Conservation (phyloP, 2,113 vertebrate species). For the Steatornis caripensis region DNA sequence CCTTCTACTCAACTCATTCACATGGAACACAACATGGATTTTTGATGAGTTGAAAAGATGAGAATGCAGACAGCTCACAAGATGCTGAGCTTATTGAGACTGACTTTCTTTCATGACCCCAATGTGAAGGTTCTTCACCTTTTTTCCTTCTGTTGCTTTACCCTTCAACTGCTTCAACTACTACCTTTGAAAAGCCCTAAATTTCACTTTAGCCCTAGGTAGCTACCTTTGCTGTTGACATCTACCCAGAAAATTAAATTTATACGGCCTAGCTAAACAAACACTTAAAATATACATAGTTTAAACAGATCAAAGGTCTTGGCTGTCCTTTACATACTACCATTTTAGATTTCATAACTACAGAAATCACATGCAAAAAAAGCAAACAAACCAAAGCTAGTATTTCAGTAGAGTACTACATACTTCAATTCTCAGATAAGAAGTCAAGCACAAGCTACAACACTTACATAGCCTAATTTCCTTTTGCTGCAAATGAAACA, state of each 20-base stretch:
- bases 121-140: not conserved
- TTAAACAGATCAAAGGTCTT: not conserved
- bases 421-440: not conserved
- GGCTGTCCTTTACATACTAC: not conserved
- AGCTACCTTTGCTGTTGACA: not conserved
- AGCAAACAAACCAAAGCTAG: not conserved
- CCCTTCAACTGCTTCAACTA: not conserved
- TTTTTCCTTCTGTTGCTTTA: not conserved
- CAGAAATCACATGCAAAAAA: not conserved
- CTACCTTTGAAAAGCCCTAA: not conserved
- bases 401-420: not conserved
- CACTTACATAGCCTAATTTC: not conserved
- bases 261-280: not conserved
- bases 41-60: not conserved
- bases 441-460: not conserved
- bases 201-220: not conserved
- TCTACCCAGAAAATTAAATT: not conserved
- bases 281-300: not conserved
- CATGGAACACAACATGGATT: not conserved
- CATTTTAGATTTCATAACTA: not conserved
- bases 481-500: not conserved
- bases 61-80: not conserved
- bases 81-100: not conserved
- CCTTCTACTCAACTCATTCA: not conserved
- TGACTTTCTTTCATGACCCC: not conserved